Evolutionary conservation across 2,797 vertebrate species (phyloP).

Genomic region (Enteromius radiatus): DNA sequence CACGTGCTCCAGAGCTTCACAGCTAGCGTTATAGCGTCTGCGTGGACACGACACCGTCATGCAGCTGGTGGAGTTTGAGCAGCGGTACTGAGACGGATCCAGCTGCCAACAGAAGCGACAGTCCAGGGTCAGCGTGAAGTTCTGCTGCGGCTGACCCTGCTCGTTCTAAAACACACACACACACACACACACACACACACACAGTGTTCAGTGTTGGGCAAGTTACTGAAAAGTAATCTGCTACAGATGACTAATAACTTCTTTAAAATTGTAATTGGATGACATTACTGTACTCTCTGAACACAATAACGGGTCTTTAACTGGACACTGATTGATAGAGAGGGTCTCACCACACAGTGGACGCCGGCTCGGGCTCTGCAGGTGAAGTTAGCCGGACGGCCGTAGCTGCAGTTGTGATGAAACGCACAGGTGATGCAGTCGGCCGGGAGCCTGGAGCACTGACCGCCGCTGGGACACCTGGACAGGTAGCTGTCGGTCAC

Average conservation of each 20-base stretch:
- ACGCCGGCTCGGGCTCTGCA: slow-evolving; percentile 85
- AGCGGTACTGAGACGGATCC: slow-evolving; percentile 86
- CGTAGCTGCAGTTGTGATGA: slow-evolving; percentile 90
- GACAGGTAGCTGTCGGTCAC: slow-evolving; percentile 63
- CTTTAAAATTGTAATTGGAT: no score
- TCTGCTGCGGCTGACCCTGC: slow-evolving; percentile 76
- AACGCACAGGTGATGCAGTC: slow-evolving; percentile 86
- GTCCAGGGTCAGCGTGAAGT: slow-evolving; percentile 84
- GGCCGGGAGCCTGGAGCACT: slow-evolving; percentile 85
- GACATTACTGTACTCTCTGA: no score
- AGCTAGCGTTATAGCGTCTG: slow-evolving; percentile 87
- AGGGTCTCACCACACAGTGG: slow-evolving; percentile 84
- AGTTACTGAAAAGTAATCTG: no score
- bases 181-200: neutral
- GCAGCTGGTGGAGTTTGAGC: slow-evolving; percentile 87
- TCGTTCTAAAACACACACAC: slow-evolving; percentile 74
- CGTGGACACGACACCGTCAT: slow-evolving; percentile 93
- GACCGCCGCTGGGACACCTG: slow-evolving; percentile 89
- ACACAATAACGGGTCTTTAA: neutral
- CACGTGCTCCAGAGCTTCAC: slow-evolving; percentile 88
- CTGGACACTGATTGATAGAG: neutral
- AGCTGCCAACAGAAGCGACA: slow-evolving; percentile 99
- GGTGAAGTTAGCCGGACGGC: slow-evolving; percentile 81
- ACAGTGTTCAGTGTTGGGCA: neutral
- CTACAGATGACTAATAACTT: no score